phyloP scores from a whole-genome alignment of 2,113 vertebrate species.

The Neogobius melanostomus region DNA sequence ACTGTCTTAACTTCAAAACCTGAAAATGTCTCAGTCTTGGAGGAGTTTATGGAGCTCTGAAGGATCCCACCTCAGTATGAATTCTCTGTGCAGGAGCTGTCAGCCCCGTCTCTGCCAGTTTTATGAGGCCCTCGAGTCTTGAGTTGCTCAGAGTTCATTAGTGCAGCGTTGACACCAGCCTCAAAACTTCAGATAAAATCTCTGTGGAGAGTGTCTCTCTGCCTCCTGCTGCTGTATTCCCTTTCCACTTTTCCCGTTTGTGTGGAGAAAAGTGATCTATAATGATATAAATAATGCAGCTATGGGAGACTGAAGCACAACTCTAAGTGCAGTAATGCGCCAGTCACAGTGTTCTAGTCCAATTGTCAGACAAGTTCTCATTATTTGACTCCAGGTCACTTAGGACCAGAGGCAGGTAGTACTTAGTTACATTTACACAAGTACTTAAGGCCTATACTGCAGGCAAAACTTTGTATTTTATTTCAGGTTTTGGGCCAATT shows the following conservation, averaged over 20 bases:
- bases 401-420: too few relatives aligned
- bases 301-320: too few relatives aligned
- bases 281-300: too few relatives aligned
- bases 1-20: constrained; percentile 15
- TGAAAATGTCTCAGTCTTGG: constrained; percentile 11
- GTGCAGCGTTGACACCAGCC: constrained; percentile 21
- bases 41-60: constrained; percentile 23
- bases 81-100: constrained; percentile 17
- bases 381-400: too few relatives aligned
- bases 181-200: constrained; percentile 9
- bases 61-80: not conserved
- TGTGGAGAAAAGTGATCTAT: not conserved
- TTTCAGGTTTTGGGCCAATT: too few relatives aligned
- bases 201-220: not conserved
- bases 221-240: not conserved
- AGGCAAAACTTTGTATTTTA: too few relatives aligned
- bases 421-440: too few relatives aligned
- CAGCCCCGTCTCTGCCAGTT: constrained; percentile 6
- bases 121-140: constrained; percentile 7
- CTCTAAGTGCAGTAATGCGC: too few relatives aligned
- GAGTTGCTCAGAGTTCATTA: constrained; percentile 33
- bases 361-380: too few relatives aligned
- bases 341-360: too few relatives aligned
- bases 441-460: too few relatives aligned
- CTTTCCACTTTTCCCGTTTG: not conserved